These are phyloP conservation scores for Eristalinus aeneus DNA, from an alignment of 2,888 invertebrate genomes.

Conservation along the genomic window DNA sequence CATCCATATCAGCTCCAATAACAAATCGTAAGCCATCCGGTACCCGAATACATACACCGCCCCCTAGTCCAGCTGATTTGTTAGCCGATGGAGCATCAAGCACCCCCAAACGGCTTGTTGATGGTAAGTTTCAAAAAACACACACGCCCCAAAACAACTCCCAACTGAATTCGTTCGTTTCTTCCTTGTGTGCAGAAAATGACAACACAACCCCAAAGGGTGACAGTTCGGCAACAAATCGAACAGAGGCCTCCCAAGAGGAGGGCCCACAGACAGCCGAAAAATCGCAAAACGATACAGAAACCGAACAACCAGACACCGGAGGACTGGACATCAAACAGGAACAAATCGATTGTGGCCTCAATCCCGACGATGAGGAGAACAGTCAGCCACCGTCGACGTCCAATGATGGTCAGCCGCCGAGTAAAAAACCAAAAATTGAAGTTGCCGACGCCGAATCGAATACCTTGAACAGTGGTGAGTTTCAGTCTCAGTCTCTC, in stretches of 20 bases:
- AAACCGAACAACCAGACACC: constrained; percentile 72
- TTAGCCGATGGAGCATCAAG: constrained; percentile 92
- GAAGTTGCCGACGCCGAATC: constrained; percentile 94
- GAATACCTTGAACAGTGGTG: constrained; percentile 95
- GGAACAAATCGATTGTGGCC: constrained; percentile 72
- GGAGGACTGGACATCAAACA: constrained; percentile 73
- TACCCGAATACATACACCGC: constrained; percentile 87
- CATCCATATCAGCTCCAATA: constrained; percentile 89
- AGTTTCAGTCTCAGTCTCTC: constrained; percentile 80
- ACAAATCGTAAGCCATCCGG: constrained; percentile 78
- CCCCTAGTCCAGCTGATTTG: constrained; percentile 87
- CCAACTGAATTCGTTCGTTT: too few relatives aligned
- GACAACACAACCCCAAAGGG: constrained; percentile 84
- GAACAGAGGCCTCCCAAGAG: constrained; percentile 45
- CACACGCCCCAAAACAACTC: background rate
- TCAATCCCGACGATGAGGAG: constrained; percentile 54
- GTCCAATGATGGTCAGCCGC: constrained; percentile 79
- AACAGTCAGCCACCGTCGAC: constrained; percentile 59
- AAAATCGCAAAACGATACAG: constrained; percentile 80
- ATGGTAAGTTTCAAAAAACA: constrained; percentile 81
- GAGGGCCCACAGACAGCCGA: constrained; percentile 78
- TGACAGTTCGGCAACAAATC: constrained; percentile 64
- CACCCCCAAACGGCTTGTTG: constrained; percentile 87
- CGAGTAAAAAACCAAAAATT: constrained; percentile 87
- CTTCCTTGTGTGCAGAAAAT: constrained; percentile 78